phyloP scores from a whole-genome alignment of 2,113 vertebrate species.

The Polyodon spathula region DNA sequence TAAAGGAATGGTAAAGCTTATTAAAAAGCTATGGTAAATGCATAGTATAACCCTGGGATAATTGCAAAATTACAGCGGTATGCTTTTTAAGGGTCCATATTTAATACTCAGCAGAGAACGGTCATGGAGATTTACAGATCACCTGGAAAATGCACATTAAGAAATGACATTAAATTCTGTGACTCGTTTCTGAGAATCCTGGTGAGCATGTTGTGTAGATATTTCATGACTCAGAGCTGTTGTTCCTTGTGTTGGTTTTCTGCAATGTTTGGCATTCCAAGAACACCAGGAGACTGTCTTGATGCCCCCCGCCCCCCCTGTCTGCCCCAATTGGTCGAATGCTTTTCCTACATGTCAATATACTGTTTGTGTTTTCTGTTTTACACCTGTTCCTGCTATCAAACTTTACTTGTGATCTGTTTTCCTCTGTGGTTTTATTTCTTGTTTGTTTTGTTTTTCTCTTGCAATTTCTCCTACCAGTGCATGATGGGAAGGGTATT shows the following conservation, averaged over 20 bases:
- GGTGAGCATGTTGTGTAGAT: too few relatives aligned
- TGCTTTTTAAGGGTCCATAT: too few relatives aligned
- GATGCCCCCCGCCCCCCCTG: not conserved
- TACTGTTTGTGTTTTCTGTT: constrained; percentile 5
- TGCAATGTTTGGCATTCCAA: not conserved
- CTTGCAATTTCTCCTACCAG: constrained; percentile 71
- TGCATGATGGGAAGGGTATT: constrained; percentile 94
- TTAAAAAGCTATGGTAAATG: too few relatives aligned
- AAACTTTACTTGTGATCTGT: not conserved
- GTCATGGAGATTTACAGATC: too few relatives aligned
- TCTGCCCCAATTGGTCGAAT: not conserved
- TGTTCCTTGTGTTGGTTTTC: not conserved
- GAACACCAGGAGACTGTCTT: not conserved
- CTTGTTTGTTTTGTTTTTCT: constrained; percentile 48
- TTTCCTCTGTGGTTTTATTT: constrained; percentile 3
- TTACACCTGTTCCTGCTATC: not conserved
- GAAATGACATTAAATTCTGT: too few relatives aligned
- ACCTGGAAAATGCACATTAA: too few relatives aligned
- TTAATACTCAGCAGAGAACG: too few relatives aligned
- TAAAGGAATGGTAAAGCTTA: too few relatives aligned
- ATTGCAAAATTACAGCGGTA: too few relatives aligned
- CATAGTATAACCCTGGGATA: too few relatives aligned
- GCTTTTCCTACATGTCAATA: not conserved
- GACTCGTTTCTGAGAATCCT: too few relatives aligned
- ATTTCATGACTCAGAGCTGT: too few relatives aligned